Evolutionary conservation across 2,113 vertebrate species (phyloP).

Genomic region (Lontra canadensis): DNA sequence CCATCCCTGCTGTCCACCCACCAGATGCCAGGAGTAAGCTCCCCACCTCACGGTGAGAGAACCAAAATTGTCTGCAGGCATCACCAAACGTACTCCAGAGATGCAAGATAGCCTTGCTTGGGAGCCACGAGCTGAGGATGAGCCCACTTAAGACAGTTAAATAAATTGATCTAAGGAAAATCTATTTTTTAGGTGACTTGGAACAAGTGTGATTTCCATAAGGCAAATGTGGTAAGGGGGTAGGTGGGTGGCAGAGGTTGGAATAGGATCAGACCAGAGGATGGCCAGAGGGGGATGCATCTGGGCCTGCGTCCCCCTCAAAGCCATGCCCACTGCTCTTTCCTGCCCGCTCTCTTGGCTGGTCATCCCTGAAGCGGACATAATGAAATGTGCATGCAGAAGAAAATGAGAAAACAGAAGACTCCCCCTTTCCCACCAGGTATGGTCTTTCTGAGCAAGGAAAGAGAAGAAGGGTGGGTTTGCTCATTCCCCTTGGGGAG

Average conservation of each 20-base stretch:
- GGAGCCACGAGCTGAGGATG: neutral
- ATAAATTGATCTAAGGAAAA: neutral
- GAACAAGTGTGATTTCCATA: neutral
- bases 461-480: neutral
- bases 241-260: neutral
- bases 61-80: neutral
- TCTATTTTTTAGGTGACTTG: neutral
- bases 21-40: too few species aligned
- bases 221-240: neutral
- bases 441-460: neutral
- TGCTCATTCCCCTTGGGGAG: neutral
- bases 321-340: too few species aligned
- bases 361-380: rapidly evolving
- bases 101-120: neutral
- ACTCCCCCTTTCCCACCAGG: rapidly evolving
- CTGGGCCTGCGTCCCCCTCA: too few species aligned
- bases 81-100: neutral
- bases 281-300: neutral
- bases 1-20: neutral
- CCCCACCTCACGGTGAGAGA: neutral
- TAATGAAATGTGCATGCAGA: rapidly evolving
- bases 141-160: neutral
- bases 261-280: neutral
- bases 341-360: neutral
- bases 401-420: neutral